Percentiles rank a stretch among this genome's conserved stretches.
Evolutionary conservation across 2,113 vertebrate genomes (phyloP).

Genomic region (Neotragus pygmaeus): DNA sequence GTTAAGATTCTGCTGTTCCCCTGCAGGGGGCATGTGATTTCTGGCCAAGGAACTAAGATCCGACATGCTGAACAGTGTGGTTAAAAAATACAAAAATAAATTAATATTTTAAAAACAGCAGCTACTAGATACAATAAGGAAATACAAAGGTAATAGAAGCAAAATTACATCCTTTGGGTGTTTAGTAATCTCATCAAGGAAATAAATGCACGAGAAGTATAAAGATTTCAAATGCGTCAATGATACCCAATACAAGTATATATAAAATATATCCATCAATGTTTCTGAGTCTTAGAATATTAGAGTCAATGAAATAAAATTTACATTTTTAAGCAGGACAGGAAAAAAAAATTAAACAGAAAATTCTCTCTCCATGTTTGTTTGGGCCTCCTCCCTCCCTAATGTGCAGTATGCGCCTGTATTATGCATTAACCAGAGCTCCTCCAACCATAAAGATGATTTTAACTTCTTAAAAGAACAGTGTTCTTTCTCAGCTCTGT

Average conservation of each 20-base stretch:
- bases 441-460: neutral
- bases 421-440: neutral
- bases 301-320: neutral
- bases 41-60: neutral
- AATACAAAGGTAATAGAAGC: constrained; percentile 21
- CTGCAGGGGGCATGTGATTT: neutral
- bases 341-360: neutral
- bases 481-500: neutral
- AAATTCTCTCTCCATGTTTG: neutral
- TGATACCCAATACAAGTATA: neutral
- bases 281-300: constrained; percentile 7
- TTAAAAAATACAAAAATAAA: neutral
- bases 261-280: neutral
- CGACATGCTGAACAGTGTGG: neutral
- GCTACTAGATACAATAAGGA: neutral
- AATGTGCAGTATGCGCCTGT: neutral
- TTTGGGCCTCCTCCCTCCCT: neutral
- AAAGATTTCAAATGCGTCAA: neutral
- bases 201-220: neutral
- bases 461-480: neutral
- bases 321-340: neutral
- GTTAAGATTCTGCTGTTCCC: neutral
- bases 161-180: neutral
- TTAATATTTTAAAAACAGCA: neutral
- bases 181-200: constrained; percentile 17